Conservation (phyloP, 2,888 invertebrate species). For the Clivina fossor region DNA sequence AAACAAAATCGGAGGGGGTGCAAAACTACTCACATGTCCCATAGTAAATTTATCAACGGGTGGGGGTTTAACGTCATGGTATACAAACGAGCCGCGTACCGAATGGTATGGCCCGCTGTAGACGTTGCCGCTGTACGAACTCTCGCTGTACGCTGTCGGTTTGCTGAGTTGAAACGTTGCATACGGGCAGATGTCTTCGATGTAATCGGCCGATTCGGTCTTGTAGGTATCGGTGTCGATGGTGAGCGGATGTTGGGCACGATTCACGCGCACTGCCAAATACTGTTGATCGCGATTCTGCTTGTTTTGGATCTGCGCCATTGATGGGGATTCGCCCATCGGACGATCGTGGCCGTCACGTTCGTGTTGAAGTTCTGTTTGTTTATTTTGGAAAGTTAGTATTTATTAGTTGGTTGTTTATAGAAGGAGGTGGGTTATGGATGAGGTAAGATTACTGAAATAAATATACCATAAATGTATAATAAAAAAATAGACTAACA, state of each 20-base stretch:
- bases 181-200: constrained; percentile 91
- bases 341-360: constrained; percentile 54
- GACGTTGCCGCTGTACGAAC: constrained; percentile 86
- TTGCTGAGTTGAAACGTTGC: constrained; percentile 90
- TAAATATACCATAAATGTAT: no score
- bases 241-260: constrained; percentile 53
- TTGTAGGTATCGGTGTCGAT: constrained; percentile 57
- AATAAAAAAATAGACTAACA: no score
- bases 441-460: no score
- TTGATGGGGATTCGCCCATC: constrained; percentile 75
- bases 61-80: constrained; percentile 81
- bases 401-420: no score
- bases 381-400: no score
- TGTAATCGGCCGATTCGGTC: constrained; percentile 70
- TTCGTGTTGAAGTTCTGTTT: constrained; percentile 56
- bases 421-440: no score
- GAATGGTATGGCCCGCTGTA: constrained; percentile 87
- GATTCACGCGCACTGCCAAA: constrained; percentile 62
- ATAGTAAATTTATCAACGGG: constrained; percentile 75
- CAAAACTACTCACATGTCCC: constrained; percentile 64
- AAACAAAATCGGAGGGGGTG: no score
- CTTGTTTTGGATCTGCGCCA: constrained; percentile 78
- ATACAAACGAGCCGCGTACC: constrained; percentile 83
- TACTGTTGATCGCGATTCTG: constrained; percentile 79
- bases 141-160: constrained; percentile 74